Percentiles rank a stretch among this genome's conserved stretches.
Evolutionary conservation across 2,797 vertebrate genomes (phyloP).

Genomic region (Apogon hyalosoma): DNA sequence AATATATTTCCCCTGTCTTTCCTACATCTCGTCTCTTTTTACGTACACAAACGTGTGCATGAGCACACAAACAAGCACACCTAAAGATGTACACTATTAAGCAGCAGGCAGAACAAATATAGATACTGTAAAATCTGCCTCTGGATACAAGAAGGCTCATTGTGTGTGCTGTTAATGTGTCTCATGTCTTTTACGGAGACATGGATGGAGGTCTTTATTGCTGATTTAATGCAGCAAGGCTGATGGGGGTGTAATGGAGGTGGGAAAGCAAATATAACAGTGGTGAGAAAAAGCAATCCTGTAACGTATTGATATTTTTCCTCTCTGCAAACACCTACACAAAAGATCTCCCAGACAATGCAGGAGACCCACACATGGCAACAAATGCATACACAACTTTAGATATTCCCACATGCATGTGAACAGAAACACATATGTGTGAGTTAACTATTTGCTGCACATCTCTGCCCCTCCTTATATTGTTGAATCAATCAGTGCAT

Average conservation of each 20-base stretch:
- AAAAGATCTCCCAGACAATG: constrained; percentile 48
- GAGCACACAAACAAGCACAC: constrained; percentile 32
- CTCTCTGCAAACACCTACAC: constrained; percentile 68
- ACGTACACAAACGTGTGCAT: constrained; percentile 11
- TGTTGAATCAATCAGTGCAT: constrained; percentile 38
- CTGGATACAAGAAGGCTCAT: constrained; percentile 38
- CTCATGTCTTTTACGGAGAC: constrained; percentile 62
- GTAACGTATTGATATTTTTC: constrained; percentile 72
- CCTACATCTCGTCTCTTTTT: constrained; percentile 28
- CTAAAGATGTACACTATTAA: constrained; percentile 33
- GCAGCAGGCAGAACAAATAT: constrained; percentile 36
- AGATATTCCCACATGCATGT: constrained; percentile 26
- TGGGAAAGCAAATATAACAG: constrained; percentile 68
- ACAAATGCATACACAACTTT: not conserved
- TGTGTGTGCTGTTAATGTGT: constrained; percentile 62
- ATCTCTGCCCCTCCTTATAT: constrained; percentile 37
- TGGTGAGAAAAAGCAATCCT: constrained; percentile 43
- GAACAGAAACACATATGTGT: constrained; percentile 1
- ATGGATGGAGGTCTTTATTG: constrained; percentile 67
- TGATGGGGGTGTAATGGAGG: constrained; percentile 68
- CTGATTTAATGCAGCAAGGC: constrained; percentile 65
- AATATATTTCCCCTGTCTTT: constrained; percentile 60
- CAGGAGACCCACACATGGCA: constrained; percentile 20
- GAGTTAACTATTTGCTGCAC: constrained; percentile 20
- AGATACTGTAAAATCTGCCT: constrained; percentile 38